A percentile compares a stretch with the other conserved stretches of the same genome.
These are phyloP conservation scores for Lasioglossum zephyrum DNA, from an alignment of 2,888 invertebrate genomes.

Conservation along the genomic window DNA sequence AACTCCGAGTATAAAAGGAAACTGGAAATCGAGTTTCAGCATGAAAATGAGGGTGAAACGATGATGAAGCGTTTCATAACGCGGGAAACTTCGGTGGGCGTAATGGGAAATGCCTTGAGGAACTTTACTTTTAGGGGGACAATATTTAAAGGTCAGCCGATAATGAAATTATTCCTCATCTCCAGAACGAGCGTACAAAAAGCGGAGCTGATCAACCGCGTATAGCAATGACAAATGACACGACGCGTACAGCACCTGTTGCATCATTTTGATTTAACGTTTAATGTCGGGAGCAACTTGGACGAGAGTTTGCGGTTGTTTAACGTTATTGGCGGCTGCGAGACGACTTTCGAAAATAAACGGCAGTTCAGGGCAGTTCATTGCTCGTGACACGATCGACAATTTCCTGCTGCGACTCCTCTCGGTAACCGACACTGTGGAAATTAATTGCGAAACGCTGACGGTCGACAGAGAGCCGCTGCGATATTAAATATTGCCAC, in stretches of 20 bases:
- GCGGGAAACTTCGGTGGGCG: not conserved
- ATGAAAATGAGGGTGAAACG: not conserved
- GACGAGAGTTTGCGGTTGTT: constrained; percentile 1
- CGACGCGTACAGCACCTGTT: constrained; percentile 42
- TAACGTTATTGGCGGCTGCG: not conserved
- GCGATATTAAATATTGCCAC: not conserved
- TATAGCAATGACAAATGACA: constrained; percentile 15
- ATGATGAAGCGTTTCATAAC: not conserved
- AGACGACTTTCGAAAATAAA: not conserved
- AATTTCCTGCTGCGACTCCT: not conserved
- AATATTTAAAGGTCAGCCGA: constrained; percentile 21
- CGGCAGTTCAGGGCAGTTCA: not conserved
- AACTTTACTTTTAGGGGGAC: not conserved
- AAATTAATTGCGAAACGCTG: not conserved
- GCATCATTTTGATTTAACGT: constrained; percentile 37
- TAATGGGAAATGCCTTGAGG: not conserved
- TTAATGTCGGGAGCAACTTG: constrained; percentile 20
- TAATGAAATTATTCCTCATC: constrained; percentile 19
- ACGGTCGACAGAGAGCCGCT: not conserved
- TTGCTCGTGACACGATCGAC: not conserved
- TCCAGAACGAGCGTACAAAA: not conserved
- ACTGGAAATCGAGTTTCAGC: not conserved
- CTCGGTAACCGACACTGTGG: not conserved
- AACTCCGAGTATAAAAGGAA: not conserved
- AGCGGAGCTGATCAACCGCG: not conserved